Conservation (phyloP, 2,888 invertebrate species). For the Hydrotaea diabolus region DNA sequence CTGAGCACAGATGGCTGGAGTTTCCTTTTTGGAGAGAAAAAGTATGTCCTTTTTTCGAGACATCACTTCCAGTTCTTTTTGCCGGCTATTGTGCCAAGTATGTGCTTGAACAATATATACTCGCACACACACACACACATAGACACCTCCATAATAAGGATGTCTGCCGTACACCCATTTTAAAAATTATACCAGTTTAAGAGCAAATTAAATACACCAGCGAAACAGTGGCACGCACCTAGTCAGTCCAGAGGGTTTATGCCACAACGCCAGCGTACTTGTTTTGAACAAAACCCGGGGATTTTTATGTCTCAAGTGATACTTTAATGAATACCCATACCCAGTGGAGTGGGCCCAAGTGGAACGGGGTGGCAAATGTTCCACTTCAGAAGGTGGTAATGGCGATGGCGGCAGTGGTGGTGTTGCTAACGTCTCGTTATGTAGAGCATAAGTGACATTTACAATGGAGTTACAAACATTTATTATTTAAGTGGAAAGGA, state of each 20-base stretch:
- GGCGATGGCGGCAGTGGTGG: neutral
- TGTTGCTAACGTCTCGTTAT: constrained; percentile 15
- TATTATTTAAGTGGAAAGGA: constrained; percentile 33
- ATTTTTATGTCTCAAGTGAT: constrained; percentile 71
- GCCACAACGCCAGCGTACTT: neutral
- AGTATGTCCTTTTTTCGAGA: constrained; percentile 2
- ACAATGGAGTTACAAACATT: constrained; percentile 41
- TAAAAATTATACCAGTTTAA: constrained; percentile 56
- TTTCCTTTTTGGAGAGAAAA: neutral
- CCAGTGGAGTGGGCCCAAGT: neutral
- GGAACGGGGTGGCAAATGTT: constrained; percentile 29
- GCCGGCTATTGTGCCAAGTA: constrained; percentile 32
- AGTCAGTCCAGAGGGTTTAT: neutral
- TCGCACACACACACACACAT: constrained; percentile 17
- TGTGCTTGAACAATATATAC: constrained; percentile 25
- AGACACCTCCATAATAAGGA: neutral
- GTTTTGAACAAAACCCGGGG: constrained; percentile 34
- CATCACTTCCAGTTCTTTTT: neutral
- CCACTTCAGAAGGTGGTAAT: neutral
- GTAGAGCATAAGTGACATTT: neutral
- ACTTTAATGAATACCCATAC: constrained; percentile 52
- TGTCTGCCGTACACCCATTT: neutral
- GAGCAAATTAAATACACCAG: constrained; percentile 62
- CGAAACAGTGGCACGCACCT: too few relatives aligned
- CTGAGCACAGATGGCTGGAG: neutral